Conservation (phyloP, 2,113 vertebrate species). For the Vidua chalybeata region DNA sequence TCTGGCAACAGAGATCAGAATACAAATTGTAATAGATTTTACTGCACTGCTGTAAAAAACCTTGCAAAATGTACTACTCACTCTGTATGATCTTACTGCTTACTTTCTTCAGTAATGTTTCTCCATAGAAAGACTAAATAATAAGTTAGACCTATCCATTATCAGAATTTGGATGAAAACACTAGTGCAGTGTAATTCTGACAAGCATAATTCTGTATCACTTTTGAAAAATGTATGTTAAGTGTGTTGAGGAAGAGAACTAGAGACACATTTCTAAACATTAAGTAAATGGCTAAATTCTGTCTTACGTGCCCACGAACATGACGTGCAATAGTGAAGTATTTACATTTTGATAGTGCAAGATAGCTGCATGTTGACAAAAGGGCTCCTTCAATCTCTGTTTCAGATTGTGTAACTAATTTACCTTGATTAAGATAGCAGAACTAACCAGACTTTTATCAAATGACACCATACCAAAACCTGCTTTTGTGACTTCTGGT, state of each 20-base stretch:
- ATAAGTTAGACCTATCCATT: background rate
- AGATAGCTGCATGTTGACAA: background rate
- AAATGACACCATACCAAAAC: background rate
- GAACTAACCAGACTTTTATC: background rate
- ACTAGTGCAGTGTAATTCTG: background rate
- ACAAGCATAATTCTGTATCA: background rate
- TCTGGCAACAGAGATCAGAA: background rate
- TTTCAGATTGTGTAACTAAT: background rate
- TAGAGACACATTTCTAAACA: background rate
- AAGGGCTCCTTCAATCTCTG: background rate
- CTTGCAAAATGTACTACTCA: background rate
- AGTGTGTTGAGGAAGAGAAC: background rate
- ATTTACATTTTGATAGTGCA: background rate
- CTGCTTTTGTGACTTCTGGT: background rate
- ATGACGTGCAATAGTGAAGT: background rate
- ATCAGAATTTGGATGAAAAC: background rate
- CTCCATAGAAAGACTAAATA: background rate
- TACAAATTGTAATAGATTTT: background rate
- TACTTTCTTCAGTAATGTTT: background rate
- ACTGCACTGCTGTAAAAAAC: background rate
- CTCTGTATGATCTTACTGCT: background rate
- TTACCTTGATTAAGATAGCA: background rate
- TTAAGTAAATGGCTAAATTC: background rate
- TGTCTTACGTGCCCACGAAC: background rate
- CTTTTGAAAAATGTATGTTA: background rate